Evolutionary conservation across 1,140 invertebrate genomes (phyloP).

Genomic region (Atta cephalotes): DNA sequence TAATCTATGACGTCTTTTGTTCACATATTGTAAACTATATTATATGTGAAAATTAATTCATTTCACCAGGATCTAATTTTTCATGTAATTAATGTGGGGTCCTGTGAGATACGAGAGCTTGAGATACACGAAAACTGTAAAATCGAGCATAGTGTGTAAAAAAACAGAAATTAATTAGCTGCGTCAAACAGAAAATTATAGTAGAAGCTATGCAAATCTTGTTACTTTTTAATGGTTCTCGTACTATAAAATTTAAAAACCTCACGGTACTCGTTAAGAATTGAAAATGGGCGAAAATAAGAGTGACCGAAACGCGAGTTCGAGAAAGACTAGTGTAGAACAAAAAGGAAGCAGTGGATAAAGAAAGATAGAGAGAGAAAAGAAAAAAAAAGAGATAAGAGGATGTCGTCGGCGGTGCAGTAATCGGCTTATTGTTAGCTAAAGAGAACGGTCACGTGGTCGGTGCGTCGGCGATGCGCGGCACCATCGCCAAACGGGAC

Average conservation of each 20-base stretch:
- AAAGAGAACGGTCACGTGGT: slow-evolving; percentile 71
- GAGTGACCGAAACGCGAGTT: not conserved
- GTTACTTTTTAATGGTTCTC: not conserved
- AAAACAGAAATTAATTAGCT: slow-evolving; percentile 1
- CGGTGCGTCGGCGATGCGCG: slow-evolving; percentile 57
- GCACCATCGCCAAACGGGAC: slow-evolving; percentile 64
- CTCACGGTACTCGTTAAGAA: not conserved
- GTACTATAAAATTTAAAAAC: not conserved
- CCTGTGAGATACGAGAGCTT: too few species aligned
- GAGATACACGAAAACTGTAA: not conserved
- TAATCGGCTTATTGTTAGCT: slow-evolving; percentile 62
- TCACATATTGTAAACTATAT: too few species aligned
- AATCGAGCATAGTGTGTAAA: not conserved
- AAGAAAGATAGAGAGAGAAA: not conserved
- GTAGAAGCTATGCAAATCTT: not conserved
- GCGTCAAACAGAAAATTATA: not conserved
- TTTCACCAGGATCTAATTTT: too few species aligned
- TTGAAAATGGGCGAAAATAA: not conserved
- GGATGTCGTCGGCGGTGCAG: slow-evolving; percentile 52
- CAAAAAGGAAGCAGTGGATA: not conserved
- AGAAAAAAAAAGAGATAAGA: not conserved
- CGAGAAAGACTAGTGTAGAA: not conserved
- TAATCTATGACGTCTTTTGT: too few species aligned
- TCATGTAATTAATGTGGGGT: too few species aligned
- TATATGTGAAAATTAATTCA: too few species aligned